Evolutionary conservation across 2,113 vertebrate species (phyloP).

Genomic region (Pithys albifrons): DNA sequence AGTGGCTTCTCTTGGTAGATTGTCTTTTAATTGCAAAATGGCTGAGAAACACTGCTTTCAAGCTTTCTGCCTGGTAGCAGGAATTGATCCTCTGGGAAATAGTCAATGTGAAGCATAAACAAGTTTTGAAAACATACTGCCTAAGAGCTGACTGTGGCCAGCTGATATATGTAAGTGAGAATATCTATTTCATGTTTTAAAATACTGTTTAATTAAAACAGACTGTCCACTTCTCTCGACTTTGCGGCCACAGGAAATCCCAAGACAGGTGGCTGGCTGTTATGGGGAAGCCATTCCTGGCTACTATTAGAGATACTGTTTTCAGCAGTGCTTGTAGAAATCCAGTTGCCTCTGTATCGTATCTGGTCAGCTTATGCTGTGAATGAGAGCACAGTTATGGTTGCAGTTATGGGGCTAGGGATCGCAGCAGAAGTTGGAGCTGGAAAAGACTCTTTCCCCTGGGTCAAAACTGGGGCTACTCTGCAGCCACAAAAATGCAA

Average conservation of each 20-base stretch:
- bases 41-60: neutral
- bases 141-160: neutral
- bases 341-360: fast-evolving
- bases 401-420: neutral
- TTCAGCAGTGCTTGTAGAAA: neutral
- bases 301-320: neutral
- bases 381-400: neutral
- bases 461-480: neutral
- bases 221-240: neutral
- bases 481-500: neutral
- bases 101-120: neutral
- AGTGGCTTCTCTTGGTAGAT: neutral
- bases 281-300: neutral
- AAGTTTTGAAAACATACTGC: neutral
- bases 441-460: neutral
- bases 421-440: neutral
- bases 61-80: neutral
- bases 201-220: neutral
- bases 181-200: neutral
- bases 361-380: neutral
- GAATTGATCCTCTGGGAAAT: neutral
- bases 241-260: neutral
- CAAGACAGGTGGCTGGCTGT: neutral
- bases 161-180: fast-evolving
- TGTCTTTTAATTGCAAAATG: neutral